Conservation (phyloP, 2,797 vertebrate genomes). For the Brachymystax lenok region DNA sequence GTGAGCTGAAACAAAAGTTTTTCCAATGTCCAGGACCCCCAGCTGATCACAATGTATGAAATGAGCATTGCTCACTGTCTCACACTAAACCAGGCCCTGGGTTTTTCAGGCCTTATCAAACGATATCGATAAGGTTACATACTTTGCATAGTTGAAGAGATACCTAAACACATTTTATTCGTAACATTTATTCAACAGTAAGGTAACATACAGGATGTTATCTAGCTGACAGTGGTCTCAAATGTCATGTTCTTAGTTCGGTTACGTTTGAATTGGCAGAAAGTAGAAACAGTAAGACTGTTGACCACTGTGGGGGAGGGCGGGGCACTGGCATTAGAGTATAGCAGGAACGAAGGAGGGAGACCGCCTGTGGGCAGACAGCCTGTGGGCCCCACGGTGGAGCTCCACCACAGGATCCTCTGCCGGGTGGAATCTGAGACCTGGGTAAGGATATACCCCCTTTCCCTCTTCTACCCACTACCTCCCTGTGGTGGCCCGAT, state of each 20-base stretch:
- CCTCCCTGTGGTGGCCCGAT: neutral
- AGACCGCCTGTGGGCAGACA: conserved; percentile 12
- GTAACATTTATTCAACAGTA: no score
- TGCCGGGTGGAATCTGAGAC: conserved; percentile 48
- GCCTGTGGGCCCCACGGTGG: conserved; percentile 37
- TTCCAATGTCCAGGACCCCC: neutral
- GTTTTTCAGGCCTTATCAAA: neutral
- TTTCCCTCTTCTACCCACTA: neutral
- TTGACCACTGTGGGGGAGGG: neutral
- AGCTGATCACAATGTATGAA: neutral
- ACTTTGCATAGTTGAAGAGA: no score
- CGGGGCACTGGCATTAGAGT: conserved; percentile 4
- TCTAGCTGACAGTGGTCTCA: no score
- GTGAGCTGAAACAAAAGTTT: neutral
- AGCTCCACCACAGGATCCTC: conserved; percentile 40
- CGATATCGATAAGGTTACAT: neutral
- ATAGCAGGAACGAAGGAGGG: conserved; percentile 36
- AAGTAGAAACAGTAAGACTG: neutral
- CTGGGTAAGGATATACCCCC: conserved; percentile 54
- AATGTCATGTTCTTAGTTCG: no score
- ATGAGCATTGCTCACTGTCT: neutral
- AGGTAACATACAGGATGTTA: no score
- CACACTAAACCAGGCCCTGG: neutral
- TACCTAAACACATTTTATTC: neutral
- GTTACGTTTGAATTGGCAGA: neutral